Conservation (phyloP, 2,888 invertebrate species). For the Nineta flava region DNA sequence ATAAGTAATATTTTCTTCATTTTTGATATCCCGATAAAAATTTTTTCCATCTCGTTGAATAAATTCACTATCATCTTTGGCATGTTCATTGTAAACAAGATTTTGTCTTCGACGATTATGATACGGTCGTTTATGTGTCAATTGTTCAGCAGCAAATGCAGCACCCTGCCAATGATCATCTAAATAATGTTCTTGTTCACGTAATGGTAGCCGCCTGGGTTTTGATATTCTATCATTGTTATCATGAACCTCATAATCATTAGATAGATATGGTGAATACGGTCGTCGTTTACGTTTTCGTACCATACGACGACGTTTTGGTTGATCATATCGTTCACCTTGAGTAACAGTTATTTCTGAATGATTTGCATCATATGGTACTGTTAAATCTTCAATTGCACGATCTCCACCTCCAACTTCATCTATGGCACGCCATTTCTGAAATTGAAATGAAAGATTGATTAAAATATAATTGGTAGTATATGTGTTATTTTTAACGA, state of each 20-base stretch:
- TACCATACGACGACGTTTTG: slow-evolving; percentile 27
- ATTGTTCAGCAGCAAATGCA: slow-evolving; percentile 17
- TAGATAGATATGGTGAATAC: slow-evolving; percentile 23
- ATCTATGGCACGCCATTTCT: slow-evolving; percentile 2
- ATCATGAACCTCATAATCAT: slow-evolving; percentile 11
- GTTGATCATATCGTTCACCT: not conserved
- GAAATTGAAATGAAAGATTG: not conserved
- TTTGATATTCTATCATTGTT: not conserved
- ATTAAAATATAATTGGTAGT: not conserved
- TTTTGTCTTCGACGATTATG: slow-evolving; percentile 5
- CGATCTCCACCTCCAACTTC: not conserved
- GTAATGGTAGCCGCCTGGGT: slow-evolving; percentile 24
- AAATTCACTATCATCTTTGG: not conserved
- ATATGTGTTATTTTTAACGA: too few relatives aligned
- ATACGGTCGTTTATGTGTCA: not conserved
- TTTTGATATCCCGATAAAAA: not conserved
- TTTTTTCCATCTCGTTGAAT: not conserved
- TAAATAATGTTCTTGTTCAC: slow-evolving; percentile 25
- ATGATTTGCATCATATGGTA: not conserved
- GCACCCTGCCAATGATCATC: slow-evolving; percentile 18
- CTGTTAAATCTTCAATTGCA: not conserved
- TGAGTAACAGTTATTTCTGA: not conserved
- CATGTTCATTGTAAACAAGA: slow-evolving; percentile 15
- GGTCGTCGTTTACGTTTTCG: slow-evolving; percentile 47
- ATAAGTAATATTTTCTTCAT: not conserved